These are phyloP conservation scores for Zygogramma bicolorata DNA, from an alignment of 2,888 invertebrate genomes.

Conservation along the genomic window DNA sequence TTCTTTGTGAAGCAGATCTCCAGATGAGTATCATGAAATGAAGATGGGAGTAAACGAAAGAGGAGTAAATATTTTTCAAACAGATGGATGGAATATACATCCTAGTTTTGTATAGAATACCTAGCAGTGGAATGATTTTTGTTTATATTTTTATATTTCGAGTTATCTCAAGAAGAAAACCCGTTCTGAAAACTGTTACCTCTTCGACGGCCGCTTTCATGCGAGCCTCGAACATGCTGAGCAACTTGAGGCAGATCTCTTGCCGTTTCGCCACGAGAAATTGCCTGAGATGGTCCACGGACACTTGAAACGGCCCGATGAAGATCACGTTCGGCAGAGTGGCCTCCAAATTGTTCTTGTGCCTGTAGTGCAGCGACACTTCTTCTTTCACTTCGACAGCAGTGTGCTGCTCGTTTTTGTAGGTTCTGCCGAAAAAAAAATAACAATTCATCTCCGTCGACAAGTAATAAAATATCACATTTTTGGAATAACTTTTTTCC, in stretches of 20 bases:
- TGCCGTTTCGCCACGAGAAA: constrained; percentile 78
- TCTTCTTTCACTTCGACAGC: constrained; percentile 80
- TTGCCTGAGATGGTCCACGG: constrained; percentile 76
- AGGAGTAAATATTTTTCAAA: too few relatives aligned
- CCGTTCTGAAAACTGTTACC: constrained; percentile 35
- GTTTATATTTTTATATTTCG: too few relatives aligned
- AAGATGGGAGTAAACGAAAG: too few relatives aligned
- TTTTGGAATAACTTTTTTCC: too few relatives aligned
- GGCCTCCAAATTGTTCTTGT: constrained; percentile 74
- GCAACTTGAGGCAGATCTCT: constrained; percentile 76
- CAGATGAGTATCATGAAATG: too few relatives aligned
- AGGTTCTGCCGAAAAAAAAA: constrained; percentile 63
- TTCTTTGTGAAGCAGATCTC: too few relatives aligned
- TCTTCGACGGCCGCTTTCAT: constrained; percentile 76
- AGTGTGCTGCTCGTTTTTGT: constrained; percentile 73
- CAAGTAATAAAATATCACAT: too few relatives aligned
- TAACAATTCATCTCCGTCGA: too few relatives aligned
- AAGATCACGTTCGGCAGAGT: constrained; percentile 78
- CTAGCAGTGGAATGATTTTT: too few relatives aligned
- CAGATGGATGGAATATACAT: too few relatives aligned
- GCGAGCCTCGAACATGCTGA: constrained; percentile 79
- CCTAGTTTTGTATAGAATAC: too few relatives aligned
- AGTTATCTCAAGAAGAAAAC: too few relatives aligned
- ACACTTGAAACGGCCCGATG: constrained; percentile 84
- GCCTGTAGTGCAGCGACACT: constrained; percentile 76